phyloP scores from a whole-genome alignment of 2,888 invertebrate genomes.

The Ophion ventricosus region DNA sequence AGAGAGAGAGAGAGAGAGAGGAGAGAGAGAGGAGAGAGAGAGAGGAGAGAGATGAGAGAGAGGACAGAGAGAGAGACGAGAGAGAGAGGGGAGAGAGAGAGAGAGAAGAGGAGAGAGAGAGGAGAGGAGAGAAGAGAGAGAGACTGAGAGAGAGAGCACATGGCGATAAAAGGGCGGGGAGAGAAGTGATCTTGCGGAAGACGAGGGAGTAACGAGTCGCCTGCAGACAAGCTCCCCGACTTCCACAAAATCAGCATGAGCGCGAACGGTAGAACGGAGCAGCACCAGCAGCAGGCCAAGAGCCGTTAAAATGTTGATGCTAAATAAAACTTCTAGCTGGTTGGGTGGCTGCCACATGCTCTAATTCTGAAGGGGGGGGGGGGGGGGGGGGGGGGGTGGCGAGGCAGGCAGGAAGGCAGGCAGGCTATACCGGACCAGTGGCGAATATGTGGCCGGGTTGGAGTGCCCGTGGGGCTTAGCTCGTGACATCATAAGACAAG shows the following conservation, averaged over 20 bases:
- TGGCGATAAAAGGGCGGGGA: not conserved
- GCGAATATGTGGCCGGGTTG: constrained; percentile 62
- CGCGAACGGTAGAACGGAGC: constrained; percentile 21
- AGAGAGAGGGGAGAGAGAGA: not conserved
- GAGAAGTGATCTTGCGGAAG: constrained; percentile 7
- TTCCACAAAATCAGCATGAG: constrained; percentile 48
- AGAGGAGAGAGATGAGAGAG: not conserved
- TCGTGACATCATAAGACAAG: constrained; percentile 43
- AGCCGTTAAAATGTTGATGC: constrained; percentile 78
- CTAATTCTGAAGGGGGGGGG: constrained; percentile 79
- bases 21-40: not conserved
- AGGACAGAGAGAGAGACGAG: not conserved
- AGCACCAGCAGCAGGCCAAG: constrained; percentile 53
- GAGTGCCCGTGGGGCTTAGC: constrained; percentile 59
- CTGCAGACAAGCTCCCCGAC: constrained; percentile 32
- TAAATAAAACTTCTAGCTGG: constrained; percentile 82
- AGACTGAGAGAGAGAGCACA: not conserved
- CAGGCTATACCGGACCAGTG: constrained; percentile 45
- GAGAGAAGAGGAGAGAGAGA: not conserved
- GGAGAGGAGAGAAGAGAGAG: not conserved
- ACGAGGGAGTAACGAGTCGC: constrained; percentile 38
- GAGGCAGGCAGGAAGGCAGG: constrained; percentile 62
- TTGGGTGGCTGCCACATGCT: constrained; percentile 81
- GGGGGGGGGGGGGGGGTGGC: constrained; percentile 63
- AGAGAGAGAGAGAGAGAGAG: too few relatives aligned